A percentile compares a stretch with the other conserved stretches of the same genome.
Conservation (phyloP, 2,888 invertebrate species). For the Caenorhabditis sp. region DNA sequence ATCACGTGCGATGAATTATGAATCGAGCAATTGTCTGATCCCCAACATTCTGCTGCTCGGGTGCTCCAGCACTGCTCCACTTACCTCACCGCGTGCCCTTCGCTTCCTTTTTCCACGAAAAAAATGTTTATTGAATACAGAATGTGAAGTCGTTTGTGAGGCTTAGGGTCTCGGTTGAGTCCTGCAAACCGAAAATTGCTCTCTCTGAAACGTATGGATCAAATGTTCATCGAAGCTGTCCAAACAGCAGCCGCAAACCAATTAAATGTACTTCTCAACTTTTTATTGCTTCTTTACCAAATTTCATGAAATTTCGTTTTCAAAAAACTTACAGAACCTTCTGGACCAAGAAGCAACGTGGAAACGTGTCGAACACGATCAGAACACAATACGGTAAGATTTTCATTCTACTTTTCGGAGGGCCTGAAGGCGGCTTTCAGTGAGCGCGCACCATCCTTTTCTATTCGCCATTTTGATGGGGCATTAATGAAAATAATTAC, state of each 20-base stretch:
- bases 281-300: slow-evolving; percentile 19
- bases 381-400: not conserved
- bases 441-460: slow-evolving; percentile 1
- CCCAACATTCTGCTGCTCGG: slow-evolving; percentile 19
- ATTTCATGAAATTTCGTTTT: too few species aligned
- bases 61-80: slow-evolving; percentile 17
- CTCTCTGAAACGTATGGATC: slow-evolving; percentile 26
- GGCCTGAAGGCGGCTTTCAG: not conserved
- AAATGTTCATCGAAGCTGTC: slow-evolving; percentile 53
- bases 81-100: slow-evolving; percentile 37
- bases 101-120: slow-evolving; percentile 18
- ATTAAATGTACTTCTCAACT: slow-evolving; percentile 28
- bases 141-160: slow-evolving; percentile 45
- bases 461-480: not conserved
- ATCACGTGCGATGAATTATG: slow-evolving; percentile 53
- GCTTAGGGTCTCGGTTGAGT: not conserved
- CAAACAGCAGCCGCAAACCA: not conserved
- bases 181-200: slow-evolving; percentile 28
- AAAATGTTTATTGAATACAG: slow-evolving; percentile 57
- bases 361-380: too few species aligned
- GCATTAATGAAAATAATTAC: slow-evolving; percentile 16
- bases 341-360: not conserved
- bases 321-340: too few species aligned
- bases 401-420: not conserved
- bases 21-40: slow-evolving; percentile 53